These are phyloP conservation scores for Syrphus vitripennis DNA, from an alignment of 2,888 invertebrate species.

Conservation along the genomic window DNA sequence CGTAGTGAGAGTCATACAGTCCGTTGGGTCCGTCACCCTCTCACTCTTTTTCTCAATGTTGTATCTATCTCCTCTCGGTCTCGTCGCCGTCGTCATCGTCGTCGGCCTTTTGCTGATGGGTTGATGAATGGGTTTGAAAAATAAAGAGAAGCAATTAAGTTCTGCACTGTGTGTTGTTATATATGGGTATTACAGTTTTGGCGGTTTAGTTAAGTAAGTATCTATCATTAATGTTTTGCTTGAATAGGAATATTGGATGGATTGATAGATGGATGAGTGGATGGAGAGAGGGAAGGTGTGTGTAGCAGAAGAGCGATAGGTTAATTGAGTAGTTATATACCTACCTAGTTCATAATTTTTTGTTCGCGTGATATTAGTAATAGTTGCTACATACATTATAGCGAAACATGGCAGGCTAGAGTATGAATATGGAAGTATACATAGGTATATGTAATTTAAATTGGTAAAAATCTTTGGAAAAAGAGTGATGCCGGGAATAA, in stretches of 20 bases:
- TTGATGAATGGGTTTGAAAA: conserved; percentile 39
- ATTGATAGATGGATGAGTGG: neutral
- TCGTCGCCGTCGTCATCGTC: no score
- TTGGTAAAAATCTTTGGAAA: no score
- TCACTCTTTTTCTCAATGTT: neutral
- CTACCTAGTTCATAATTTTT: neutral
- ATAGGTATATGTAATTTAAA: no score
- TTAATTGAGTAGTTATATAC: conserved; percentile 66
- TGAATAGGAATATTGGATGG: neutral
- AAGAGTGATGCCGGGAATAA: no score
- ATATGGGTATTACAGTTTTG: conserved; percentile 51
- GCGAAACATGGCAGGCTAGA: no score
- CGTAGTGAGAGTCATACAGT: neutral
- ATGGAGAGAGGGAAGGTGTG: neutral
- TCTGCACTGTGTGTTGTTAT: conserved; percentile 27
- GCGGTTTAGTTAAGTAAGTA: conserved; percentile 33
- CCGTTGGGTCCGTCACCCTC: neutral
- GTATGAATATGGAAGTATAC: no score
- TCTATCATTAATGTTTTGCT: neutral
- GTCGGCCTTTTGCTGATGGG: neutral
- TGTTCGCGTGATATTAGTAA: neutral
- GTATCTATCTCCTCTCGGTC: neutral
- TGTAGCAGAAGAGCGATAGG: conserved; percentile 31
- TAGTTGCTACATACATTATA: neutral
- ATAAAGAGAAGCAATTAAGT: conserved; percentile 62